phyloP scores from a whole-genome alignment of 2,113 vertebrate genomes.

The Cyprinodon brontotheroides region DNA sequence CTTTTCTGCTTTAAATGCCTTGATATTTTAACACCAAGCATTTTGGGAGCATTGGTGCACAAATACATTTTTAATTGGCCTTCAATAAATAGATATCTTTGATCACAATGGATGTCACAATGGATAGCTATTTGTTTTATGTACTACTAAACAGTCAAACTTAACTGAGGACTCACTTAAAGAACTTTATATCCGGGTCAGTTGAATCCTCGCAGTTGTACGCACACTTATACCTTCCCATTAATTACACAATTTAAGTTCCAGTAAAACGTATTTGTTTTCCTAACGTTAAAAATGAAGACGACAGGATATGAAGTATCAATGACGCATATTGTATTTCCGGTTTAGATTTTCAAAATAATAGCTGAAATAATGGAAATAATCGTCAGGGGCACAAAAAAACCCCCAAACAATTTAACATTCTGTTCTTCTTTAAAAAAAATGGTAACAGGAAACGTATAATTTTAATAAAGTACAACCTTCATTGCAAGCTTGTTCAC shows the following conservation, averaged over 20 bases:
- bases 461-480: not conserved
- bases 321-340: not conserved
- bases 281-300: not conserved
- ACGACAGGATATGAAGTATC: no score
- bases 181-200: conserved; percentile 62
- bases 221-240: conserved; percentile 69
- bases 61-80: no score
- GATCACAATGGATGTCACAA: no score
- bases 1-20: no score
- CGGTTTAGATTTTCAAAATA: conserved; percentile 28
- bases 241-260: conserved; percentile 9
- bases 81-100: no score
- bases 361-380: not conserved
- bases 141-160: not conserved
- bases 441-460: not conserved
- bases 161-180: conserved; percentile 63
- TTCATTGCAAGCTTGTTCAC: no score
- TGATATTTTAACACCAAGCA: no score
- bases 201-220: conserved; percentile 57
- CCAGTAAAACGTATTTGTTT: not conserved
- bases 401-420: not conserved
- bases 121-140: not conserved
- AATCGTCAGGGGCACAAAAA: not conserved
- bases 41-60: no score
- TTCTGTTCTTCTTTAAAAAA: not conserved